Base-by-base conservation (phyloP, 1,140 invertebrate species). In the Geopemphigus sp. region DNA sequence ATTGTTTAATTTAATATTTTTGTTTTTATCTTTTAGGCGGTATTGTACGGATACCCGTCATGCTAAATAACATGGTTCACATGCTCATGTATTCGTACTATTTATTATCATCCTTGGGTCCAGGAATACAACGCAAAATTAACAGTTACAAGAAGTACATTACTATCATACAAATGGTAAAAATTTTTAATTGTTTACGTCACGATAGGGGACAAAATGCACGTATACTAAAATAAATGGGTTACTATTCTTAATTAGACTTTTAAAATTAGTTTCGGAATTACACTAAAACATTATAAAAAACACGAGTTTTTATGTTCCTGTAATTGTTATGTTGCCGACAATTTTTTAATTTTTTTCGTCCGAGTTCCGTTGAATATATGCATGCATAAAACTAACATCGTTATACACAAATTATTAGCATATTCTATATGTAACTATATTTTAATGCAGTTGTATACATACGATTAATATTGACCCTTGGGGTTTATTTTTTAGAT, bases 81-180 rank as follows among this genome's bases (percentile, higher is more conserved):
- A 86, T 91, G 19, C 85, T 94, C 12, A 94, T 95, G 93, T 95
- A 94, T 83, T 84, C 84, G 3, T 91, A 91, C 84, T 91, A 91
- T 84, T 85, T 90, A n/a, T 83, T 91, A n/a, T 85, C 90, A n/a
- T 87, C 89, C n/a, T 84, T 90, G 81, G 88, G 88, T 66, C 87
- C 87, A n/a, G 81, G 82, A 73, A 88, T 87, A 86, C 80, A 82
- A 63, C 81, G 83, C 47, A 82, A 80, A 57, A 82, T 83, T 72
- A 80, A 80, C 26, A 82, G 80, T 74, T 89, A 88, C 86, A 90
- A 90, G 83, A 88, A 86, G 82, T 88, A 90, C 83, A 85, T 90
- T 70, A 90, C 89, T 1, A 85, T 84, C 53, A 84, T 88, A 73
- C 89, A 90, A 84, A 85, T 90, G 85, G 86, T 85, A 83, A 78